phyloP scores from a whole-genome alignment of 2,113 vertebrate genomes.

The Clarias magur region DNA sequence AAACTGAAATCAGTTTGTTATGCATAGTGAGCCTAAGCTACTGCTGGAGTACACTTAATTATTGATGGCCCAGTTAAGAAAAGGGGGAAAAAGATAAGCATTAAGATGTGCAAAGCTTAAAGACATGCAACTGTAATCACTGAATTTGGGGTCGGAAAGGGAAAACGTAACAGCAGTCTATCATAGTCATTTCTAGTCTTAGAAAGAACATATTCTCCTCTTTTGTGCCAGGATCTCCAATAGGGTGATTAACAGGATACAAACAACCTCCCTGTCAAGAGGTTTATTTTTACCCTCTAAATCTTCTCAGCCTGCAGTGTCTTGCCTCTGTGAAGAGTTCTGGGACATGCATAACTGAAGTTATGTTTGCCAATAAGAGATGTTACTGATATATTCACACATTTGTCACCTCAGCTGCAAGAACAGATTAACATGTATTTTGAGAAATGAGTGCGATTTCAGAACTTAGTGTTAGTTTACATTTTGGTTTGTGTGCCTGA shows the following conservation, averaged over 20 bases:
- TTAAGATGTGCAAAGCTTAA: not conserved
- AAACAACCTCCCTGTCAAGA: not conserved
- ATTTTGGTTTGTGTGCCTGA: not conserved
- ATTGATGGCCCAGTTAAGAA: not conserved
- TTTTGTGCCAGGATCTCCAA: not conserved
- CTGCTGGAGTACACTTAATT: not conserved
- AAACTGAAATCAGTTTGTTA: too few species aligned
- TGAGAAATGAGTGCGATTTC: not conserved
- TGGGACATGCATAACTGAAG: not conserved
- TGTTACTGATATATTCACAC: not conserved
- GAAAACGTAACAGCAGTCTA: not conserved
- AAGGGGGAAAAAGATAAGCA: not conserved
- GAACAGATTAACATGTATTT: not conserved
- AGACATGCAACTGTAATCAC: not conserved
- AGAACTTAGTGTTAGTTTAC: not conserved
- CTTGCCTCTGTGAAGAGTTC: not conserved
- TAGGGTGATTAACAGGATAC: conserved; percentile 1
- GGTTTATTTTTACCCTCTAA: conserved; percentile 15
- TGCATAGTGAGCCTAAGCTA: not conserved
- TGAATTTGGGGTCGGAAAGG: not conserved
- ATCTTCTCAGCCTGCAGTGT: not conserved
- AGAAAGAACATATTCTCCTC: not conserved
- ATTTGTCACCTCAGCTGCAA: not conserved
- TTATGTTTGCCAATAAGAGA: not conserved
- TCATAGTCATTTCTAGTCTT: not conserved